Percentiles rank a stretch among this genome's conserved stretches.
Evolutionary conservation across 53 echinoderm and acorn worm genomes (phyloP).

Genomic region (Hippasteria phrygiana): DNA sequence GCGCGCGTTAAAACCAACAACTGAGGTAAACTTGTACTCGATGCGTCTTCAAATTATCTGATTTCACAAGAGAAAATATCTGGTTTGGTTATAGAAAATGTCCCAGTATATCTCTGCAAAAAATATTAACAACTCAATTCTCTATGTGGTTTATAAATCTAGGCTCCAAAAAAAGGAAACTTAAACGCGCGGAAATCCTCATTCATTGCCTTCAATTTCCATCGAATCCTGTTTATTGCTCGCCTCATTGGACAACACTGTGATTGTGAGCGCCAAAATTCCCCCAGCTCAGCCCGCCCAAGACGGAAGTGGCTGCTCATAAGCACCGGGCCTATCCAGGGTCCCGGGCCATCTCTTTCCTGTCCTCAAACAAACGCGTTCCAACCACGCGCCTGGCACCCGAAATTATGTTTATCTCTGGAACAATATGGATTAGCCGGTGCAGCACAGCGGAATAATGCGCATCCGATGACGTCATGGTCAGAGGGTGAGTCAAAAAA

Average conservation of each 20-base stretch:
- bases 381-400: constrained; percentile 49
- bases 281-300: background rate
- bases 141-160: background rate
- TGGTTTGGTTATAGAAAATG: too few species aligned
- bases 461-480: constrained; percentile 67
- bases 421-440: constrained; percentile 61
- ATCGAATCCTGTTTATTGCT: constrained; percentile 45
- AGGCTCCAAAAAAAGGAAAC: constrained; percentile 18
- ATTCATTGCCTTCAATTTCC: constrained; percentile 50
- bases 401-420: constrained; percentile 51
- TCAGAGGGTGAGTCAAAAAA: constrained; percentile 60
- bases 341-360: constrained; percentile 31
- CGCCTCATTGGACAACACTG: background rate
- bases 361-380: constrained; percentile 19
- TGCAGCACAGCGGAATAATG: constrained; percentile 46
- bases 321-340: constrained; percentile 58
- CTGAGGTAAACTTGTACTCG: too few species aligned
- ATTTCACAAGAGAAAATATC: too few species aligned
- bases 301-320: constrained; percentile 35
- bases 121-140: too few species aligned
- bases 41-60: too few species aligned
- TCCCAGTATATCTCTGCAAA: too few species aligned
- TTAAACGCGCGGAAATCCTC: constrained; percentile 43
- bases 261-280: constrained; percentile 31
- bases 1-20: too few species aligned